Base-by-base conservation (phyloP, 1,140 invertebrate genomes). In the Himalopsyche phryganea region DNA sequence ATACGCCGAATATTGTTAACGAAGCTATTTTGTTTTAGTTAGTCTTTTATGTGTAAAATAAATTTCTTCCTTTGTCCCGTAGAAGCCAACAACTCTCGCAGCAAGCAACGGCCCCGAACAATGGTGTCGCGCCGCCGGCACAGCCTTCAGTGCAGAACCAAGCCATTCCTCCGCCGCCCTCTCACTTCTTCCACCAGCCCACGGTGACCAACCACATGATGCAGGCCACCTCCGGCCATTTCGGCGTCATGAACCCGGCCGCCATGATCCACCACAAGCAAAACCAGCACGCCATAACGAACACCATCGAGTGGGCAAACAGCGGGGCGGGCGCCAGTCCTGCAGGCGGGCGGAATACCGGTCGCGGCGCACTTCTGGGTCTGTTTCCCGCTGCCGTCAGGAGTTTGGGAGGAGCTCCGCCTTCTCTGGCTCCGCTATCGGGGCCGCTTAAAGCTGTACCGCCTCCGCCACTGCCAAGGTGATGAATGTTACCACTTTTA, bases 381-480 rank as follows among this genome's bases (percentile, higher is more conserved):
- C 42, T 60, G 6, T 59, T 63, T 36, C 57, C 54, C 17, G 50
- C 54, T 17, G 63, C 56, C n/a, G 57, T 63, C 4, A 45, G 58
- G 19, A 4, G 59, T n/a, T 52, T 65, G 13, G 58, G 58, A 23
- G 54, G 50, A 11, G 56, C 61, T 57, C 50, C 65, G 46, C 62
- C 66, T 58, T 62, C 67, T 56, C 40, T 63, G 6, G 80, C 80
- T 63, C 81, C 83, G 5, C 79, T 80, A 7, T 80, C 85, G 1
- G 78, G 77, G 56, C 75, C 86, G 33, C 70, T 86, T 58, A 65
- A 77, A 20, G 79, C 81, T 49, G 82, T 88, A 54, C 85, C 86
- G 6, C 80, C 82, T 38, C 85, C 86, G 9, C 85, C 86, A 17
- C 63, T 86, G 65, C 85, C 85, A 28, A 79, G 81, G 68, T 74